phyloP scores from a whole-genome alignment of 2,888 invertebrate genomes.

The Digitonthophagus gazella region DNA sequence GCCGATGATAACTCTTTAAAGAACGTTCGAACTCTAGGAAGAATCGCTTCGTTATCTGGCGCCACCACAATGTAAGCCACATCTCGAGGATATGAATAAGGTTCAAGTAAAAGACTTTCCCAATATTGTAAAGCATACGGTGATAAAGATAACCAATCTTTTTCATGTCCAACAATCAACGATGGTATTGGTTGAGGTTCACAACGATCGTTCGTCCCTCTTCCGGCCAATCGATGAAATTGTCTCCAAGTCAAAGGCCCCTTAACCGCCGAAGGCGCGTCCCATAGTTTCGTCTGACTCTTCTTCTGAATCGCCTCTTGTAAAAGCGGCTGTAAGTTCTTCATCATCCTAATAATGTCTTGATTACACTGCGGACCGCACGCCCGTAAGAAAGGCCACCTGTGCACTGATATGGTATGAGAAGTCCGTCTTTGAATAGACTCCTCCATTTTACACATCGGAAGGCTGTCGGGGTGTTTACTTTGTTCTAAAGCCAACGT shows the following conservation, averaged over 20 bases:
- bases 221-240: constrained; percentile 91
- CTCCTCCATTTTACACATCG: constrained; percentile 52
- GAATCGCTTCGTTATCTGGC: constrained; percentile 84
- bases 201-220: constrained; percentile 92
- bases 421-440: constrained; percentile 38
- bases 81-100: constrained; percentile 92
- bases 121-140: constrained; percentile 93
- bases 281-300: constrained; percentile 81
- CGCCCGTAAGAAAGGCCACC: constrained; percentile 84
- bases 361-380: constrained; percentile 84
- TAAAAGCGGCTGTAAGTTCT: constrained; percentile 83
- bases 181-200: constrained; percentile 97
- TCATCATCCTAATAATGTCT: constrained; percentile 89
- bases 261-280: constrained; percentile 85
- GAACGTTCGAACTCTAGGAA: constrained; percentile 77
- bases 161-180: constrained; percentile 89
- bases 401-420: constrained; percentile 61
- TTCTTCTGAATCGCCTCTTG: constrained; percentile 97
- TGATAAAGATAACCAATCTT: constrained; percentile 92
- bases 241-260: constrained; percentile 98
- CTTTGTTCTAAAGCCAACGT: constrained; percentile 74
- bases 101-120: constrained; percentile 96
- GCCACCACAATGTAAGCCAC: constrained; percentile 93
- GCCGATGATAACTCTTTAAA: constrained; percentile 90
- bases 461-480: constrained; percentile 41